phyloP scores from a whole-genome alignment of 2,888 invertebrate species.

The Xestia xanthographa region DNA sequence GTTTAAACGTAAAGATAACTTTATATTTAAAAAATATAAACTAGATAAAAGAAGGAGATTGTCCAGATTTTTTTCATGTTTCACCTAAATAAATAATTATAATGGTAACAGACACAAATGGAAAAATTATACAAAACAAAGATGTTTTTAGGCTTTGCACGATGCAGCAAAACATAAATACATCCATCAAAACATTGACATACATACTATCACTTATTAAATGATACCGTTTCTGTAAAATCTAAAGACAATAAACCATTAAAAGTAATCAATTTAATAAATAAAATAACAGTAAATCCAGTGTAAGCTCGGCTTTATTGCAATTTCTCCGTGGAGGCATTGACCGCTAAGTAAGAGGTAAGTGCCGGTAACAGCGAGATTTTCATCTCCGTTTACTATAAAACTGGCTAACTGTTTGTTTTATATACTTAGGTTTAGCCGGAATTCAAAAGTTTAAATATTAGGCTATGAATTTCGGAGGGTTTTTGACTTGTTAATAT shows the following conservation, averaged over 20 bases:
- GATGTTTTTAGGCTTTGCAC: neutral
- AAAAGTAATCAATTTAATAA: slow-evolving; percentile 1
- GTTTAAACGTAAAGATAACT: neutral
- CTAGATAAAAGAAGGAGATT: neutral
- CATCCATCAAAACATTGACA: neutral
- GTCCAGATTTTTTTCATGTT: neutral
- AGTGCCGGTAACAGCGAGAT: slow-evolving; percentile 22
- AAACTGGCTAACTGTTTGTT: slow-evolving; percentile 24
- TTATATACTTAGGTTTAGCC: too few relatives aligned
- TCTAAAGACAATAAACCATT: neutral
- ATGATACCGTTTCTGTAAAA: neutral
- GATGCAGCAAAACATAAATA: neutral
- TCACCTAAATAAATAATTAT: neutral
- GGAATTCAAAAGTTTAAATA: too few relatives aligned
- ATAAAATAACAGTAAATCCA: slow-evolving; percentile 22
- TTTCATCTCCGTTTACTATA: slow-evolving; percentile 43
- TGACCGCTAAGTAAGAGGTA: slow-evolving; percentile 58
- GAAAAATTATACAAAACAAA: neutral
- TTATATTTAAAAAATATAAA: too few relatives aligned
- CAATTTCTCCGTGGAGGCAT: slow-evolving; percentile 69
- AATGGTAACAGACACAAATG: neutral
- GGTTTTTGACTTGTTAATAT: neutral
- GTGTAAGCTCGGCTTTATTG: slow-evolving; percentile 56
- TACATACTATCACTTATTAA: neutral
- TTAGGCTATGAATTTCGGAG: too few relatives aligned